A percentile compares a stretch with the other conserved stretches of the same genome.
Evolutionary conservation across 2,797 vertebrate genomes (phyloP).

Genomic region (Mastacembelus armatus): DNA sequence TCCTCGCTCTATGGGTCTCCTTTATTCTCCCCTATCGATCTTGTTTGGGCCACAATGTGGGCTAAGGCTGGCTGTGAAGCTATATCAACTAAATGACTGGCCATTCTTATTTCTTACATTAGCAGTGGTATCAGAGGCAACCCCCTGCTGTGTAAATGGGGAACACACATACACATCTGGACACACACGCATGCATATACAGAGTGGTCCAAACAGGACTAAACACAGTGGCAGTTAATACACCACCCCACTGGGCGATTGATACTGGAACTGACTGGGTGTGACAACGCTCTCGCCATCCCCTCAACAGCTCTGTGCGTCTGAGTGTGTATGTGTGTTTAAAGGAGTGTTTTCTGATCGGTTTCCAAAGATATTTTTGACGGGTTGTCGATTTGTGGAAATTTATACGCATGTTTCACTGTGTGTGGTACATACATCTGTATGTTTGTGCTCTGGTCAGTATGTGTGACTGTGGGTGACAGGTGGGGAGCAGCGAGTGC

Average conservation of each 20-base stretch:
- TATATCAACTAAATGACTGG: constrained; percentile 68
- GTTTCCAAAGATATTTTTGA: constrained; percentile 9
- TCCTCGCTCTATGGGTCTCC: constrained; percentile 32
- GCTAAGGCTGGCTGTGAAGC: constrained; percentile 52
- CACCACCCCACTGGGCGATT: constrained; percentile 37
- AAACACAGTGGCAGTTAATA: constrained; percentile 39
- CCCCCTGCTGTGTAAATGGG: constrained; percentile 49
- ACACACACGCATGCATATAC: constrained; percentile 5
- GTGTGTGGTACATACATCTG: not conserved
- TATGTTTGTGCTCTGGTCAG: constrained; percentile 36
- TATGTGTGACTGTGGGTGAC: constrained; percentile 39
- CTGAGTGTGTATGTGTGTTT: constrained; percentile 3
- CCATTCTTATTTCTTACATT: constrained; percentile 65
- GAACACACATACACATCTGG: constrained; percentile 17
- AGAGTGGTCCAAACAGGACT: constrained; percentile 25
- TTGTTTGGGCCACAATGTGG: constrained; percentile 49
- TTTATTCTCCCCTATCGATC: constrained; percentile 66
- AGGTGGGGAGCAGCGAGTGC: constrained; percentile 71
- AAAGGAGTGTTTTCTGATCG: constrained; percentile 15
- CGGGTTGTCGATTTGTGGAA: constrained; percentile 24
- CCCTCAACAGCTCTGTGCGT: constrained; percentile 15
- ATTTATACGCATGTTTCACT: constrained; percentile 8
- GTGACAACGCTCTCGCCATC: constrained; percentile 33
- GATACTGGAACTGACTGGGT: constrained; percentile 43
- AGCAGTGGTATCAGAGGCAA: constrained; percentile 42